phyloP scores from a whole-genome alignment of 2,113 vertebrate genomes.

The Oreotragus oreotragus region DNA sequence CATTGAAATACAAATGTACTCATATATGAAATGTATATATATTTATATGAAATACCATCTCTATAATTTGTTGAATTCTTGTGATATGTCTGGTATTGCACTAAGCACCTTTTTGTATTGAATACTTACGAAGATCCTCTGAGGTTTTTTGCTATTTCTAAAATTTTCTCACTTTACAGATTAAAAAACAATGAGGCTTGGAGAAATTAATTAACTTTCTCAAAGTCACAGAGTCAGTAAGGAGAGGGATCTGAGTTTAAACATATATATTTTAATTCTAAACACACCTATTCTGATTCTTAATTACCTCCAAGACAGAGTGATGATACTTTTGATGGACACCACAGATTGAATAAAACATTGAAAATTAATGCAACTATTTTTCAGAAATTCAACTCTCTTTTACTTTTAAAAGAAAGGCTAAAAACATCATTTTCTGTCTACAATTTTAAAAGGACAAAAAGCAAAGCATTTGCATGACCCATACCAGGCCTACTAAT shows the following conservation, averaged over 20 bases:
- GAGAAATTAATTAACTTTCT: background rate
- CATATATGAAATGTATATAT: background rate
- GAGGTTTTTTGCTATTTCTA: background rate
- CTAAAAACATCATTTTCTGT: background rate
- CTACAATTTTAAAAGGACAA: background rate
- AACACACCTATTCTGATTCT: background rate
- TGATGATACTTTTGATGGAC: background rate
- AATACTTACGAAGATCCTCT: background rate
- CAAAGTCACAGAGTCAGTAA: background rate
- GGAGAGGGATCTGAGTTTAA: background rate
- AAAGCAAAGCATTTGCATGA: background rate
- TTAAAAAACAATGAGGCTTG: background rate
- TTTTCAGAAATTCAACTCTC: background rate
- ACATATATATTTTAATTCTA: background rate
- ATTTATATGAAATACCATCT: background rate
- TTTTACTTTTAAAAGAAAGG: background rate
- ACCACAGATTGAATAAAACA: background rate
- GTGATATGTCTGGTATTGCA: background rate
- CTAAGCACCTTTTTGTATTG: background rate
- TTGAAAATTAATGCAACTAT: background rate
- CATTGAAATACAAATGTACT: background rate
- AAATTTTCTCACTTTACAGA: background rate
- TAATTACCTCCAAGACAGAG: background rate
- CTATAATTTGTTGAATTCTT: background rate
- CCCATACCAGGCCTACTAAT: background rate